These are phyloP conservation scores for Pinna nobilis DNA, from an alignment of 1,140 invertebrate species.

Conservation along the genomic window DNA sequence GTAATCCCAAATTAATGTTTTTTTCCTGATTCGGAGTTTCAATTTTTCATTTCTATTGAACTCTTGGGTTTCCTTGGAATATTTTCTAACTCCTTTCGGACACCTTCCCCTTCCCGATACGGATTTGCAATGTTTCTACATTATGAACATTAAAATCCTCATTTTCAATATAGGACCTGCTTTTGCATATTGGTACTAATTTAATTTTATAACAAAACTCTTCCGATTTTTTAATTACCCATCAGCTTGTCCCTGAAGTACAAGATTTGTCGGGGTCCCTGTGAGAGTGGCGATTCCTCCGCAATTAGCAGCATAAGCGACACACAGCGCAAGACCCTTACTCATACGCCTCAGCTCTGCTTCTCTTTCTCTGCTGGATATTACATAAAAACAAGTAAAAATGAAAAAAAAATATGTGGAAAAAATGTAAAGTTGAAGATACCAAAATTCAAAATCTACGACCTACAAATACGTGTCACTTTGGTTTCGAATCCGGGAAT, in stretches of 20 bases:
- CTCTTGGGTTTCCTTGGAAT: too few relatives aligned
- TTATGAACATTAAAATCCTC: neutral
- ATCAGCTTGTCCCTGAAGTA: slow-evolving; percentile 86
- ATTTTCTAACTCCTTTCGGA: neutral
- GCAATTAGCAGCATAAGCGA: slow-evolving; percentile 83
- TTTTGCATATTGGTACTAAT: neutral
- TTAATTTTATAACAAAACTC: neutral
- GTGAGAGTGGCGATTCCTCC: slow-evolving; percentile 90
- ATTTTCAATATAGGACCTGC: neutral
- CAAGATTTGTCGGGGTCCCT: slow-evolving; percentile 90
- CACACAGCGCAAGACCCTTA: slow-evolving; percentile 75
- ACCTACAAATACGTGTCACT: too few relatives aligned
- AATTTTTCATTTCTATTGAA: too few relatives aligned
- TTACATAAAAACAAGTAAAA: neutral
- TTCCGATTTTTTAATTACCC: slow-evolving; percentile 70
- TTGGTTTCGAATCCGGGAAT: too few relatives aligned
- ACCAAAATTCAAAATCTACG: too few relatives aligned
- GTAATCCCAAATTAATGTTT: too few relatives aligned
- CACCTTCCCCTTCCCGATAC: neutral
- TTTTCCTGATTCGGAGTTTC: too few relatives aligned
- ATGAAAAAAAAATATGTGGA: too few relatives aligned
- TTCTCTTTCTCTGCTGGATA: neutral
- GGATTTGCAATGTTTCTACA: neutral
- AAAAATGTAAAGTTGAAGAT: too few relatives aligned
- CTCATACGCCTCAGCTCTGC: neutral